These are phyloP conservation scores for Himantopus leucocephalus DNA, from an alignment of 2,113 vertebrate genomes.

Conservation along the genomic window DNA sequence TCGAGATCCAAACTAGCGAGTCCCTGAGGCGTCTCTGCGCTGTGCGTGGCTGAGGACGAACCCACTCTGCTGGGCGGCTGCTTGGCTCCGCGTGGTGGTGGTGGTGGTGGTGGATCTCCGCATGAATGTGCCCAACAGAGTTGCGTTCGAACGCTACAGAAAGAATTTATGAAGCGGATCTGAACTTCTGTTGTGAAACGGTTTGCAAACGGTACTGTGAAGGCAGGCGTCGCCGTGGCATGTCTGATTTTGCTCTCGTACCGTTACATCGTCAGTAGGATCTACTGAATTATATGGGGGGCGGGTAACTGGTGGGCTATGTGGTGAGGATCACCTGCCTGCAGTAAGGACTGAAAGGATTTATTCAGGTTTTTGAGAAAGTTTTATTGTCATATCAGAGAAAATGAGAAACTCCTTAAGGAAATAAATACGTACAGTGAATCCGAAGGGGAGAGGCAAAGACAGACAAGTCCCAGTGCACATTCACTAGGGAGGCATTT, in stretches of 20 bases:
- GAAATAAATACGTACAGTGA: neutral
- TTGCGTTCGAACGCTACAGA: neutral
- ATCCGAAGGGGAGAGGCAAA: neutral
- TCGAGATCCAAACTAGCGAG: neutral
- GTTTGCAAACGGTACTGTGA: rapidly evolving
- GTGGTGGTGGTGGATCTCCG: no score
- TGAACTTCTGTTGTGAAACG: neutral
- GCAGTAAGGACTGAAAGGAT: neutral
- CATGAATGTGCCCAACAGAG: no score
- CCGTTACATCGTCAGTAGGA: rapidly evolving
- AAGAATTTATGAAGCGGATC: neutral
- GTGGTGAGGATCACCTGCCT: neutral
- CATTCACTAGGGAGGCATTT: neutral
- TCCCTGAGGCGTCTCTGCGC: neutral
- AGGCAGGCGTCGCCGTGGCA: rapidly evolving
- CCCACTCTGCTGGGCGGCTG: neutral
- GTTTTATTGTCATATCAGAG: neutral
- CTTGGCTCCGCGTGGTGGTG: no score
- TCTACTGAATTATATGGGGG: rapidly evolving
- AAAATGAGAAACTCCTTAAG: neutral
- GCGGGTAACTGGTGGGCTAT: neutral
- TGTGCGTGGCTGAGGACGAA: neutral
- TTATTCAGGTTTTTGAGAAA: neutral
- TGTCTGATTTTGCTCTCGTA: rapidly evolving
- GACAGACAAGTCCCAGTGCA: neutral